Evolutionary conservation across 2,113 vertebrate genomes (phyloP).

Genomic region (Orientallactaga bullata): DNA sequence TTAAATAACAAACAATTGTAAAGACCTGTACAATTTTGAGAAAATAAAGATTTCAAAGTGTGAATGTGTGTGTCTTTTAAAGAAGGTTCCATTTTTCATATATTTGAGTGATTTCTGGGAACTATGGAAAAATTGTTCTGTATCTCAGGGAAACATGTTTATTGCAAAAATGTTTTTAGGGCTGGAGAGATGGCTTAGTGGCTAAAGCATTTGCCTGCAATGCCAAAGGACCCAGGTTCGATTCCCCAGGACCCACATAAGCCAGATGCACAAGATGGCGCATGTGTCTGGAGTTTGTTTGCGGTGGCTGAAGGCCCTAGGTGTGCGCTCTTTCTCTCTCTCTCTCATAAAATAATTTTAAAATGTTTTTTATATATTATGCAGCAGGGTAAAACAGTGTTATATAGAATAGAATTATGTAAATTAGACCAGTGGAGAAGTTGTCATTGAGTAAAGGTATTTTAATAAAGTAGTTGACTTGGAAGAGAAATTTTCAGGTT

Average conservation of each 20-base stretch:
- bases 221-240: too few species aligned
- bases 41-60: constrained; percentile 99
- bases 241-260: too few species aligned
- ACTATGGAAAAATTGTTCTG: constrained; percentile 74
- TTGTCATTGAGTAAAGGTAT: constrained; percentile 20
- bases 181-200: too few species aligned
- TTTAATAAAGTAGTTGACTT: constrained; percentile 59
- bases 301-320: too few species aligned
- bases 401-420: constrained; percentile 74
- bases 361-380: constrained; percentile 74
- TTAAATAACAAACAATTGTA: constrained; percentile 98
- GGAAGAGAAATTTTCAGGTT: constrained; percentile 59
- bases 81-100: constrained; percentile 78
- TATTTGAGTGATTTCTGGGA: constrained; percentile 75
- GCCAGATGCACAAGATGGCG: too few species aligned
- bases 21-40: constrained; percentile 99
- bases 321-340: too few species aligned
- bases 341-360: too few species aligned
- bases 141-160: constrained; percentile 77
- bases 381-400: constrained; percentile 78
- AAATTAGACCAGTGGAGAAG: constrained; percentile 47
- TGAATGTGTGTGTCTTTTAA: constrained; percentile 90
- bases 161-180: constrained; percentile 77
- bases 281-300: too few species aligned
- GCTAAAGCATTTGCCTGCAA: too few species aligned